Base-by-base conservation (phyloP, 2,797 vertebrate genomes). In the Catharus ustulatus region DNA sequence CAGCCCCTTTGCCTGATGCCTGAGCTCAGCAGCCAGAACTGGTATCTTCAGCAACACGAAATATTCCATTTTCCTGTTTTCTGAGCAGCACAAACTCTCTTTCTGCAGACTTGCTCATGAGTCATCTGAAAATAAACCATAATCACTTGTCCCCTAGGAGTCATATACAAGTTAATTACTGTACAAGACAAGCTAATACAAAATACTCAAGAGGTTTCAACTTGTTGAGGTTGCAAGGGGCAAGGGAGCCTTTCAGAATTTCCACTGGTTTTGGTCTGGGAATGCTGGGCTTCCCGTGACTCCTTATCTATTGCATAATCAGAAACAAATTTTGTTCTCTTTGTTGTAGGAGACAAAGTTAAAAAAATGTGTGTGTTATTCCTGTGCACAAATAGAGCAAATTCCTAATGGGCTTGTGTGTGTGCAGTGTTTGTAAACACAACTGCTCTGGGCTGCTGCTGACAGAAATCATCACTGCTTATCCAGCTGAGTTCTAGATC, bases 101-200 rank as follows among this genome's bases (percentile, higher is more conserved):
- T 89, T 91, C 93, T 87, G 87, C 75, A 90, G 91, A 82, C 59
- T 73, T 58, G 66, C 64, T 84, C 68, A 55, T 97, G 94, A 97
- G 71, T 94, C 86, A 92, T 80, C 68, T 93, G 91, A 83, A 93
- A 95, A 96, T 91, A 91, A 94, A 85, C 23, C 76, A 62, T 52
- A 71, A 74, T 85, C 17, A 63, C 61, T 89, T 94, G 58, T 93
- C 95, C 89, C 74, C 46, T 36, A 88, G 92, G 86, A 95, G 90
- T 49, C 77, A 88, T 89, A 92, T 74, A 83, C 94, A 89, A 95
- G 92, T 95, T 95, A 92, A 94, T 92, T 94, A 92, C 40, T 91
- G 82, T 88, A 88, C 87, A 90, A 89, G 85, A 88, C 57, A 55
- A 91, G 81, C 84, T 94, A 84, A 92, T 89, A 72, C 64, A 88